Percentiles rank a stretch among this genome's conserved stretches.
Evolutionary conservation across 2,797 vertebrate species (phyloP).

Genomic region (Enteromius argenteus): DNA sequence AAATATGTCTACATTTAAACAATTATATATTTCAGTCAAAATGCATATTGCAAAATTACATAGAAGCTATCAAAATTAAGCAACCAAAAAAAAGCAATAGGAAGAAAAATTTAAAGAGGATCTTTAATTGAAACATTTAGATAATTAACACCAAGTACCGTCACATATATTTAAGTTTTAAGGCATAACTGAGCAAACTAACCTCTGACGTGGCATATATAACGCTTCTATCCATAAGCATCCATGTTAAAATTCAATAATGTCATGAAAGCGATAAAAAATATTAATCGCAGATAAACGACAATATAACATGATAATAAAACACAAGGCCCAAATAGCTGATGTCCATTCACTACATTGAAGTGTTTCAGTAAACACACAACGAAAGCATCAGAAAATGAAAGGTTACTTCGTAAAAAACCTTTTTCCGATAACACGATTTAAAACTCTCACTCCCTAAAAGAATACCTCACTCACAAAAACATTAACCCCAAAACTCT

Average conservation of each 20-base stretch:
- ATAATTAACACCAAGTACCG: not conserved
- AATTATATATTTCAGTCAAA: not conserved
- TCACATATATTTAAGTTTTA: not conserved
- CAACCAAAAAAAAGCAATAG: not conserved
- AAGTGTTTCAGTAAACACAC: conserved; percentile 35
- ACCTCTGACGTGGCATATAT: conserved; percentile 7
- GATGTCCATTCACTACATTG: not conserved
- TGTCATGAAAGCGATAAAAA: not conserved
- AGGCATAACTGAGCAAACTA: conserved; percentile 13
- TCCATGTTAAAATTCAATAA: not conserved
- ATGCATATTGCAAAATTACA: not conserved
- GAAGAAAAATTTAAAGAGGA: not conserved
- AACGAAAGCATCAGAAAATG: conserved; percentile 32
- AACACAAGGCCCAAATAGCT: conserved; percentile 42
- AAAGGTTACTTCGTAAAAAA: conserved; percentile 44
- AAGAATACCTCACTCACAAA: not conserved
- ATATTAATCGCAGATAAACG: not conserved
- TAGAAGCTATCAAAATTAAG: not conserved
- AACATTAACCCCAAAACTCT: conserved; percentile 35
- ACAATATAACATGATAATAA: conserved; percentile 7
- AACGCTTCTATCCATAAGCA: not conserved
- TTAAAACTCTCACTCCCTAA: not conserved
- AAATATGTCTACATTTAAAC: not conserved
- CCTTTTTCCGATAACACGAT: not conserved
- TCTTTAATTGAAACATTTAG: not conserved